phyloP scores from a whole-genome alignment of 2,113 vertebrate genomes.

The Seriola dumerili region DNA sequence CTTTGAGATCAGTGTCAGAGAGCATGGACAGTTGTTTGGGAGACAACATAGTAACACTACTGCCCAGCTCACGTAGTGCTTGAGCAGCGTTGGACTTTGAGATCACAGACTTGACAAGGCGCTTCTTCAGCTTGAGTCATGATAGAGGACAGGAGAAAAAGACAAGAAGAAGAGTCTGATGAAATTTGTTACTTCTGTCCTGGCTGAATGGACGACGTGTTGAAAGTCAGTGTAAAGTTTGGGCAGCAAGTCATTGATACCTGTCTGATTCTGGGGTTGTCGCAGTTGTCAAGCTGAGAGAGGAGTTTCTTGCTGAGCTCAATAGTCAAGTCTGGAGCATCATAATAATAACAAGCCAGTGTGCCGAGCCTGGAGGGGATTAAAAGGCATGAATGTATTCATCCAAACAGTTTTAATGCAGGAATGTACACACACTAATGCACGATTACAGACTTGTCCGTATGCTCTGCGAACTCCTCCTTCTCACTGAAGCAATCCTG shows the following conservation, averaged over 20 bases:
- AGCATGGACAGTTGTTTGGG: constrained; percentile 51
- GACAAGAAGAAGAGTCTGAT: background rate
- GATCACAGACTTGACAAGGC: constrained; percentile 57
- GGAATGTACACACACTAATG: background rate
- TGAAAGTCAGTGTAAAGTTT: background rate
- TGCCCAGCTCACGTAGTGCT: constrained; percentile 54
- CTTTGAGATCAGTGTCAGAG: constrained; percentile 9
- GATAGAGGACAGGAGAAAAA: background rate
- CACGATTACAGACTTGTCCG: constrained; percentile 64
- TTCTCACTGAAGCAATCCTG: constrained; percentile 38
- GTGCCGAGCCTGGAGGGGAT: constrained; percentile 70
- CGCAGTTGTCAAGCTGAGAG: constrained; percentile 61
- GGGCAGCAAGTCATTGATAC: constrained; percentile 50
- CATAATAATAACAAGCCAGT: constrained; percentile 72
- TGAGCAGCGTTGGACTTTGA: background rate
- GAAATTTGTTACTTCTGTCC: background rate
- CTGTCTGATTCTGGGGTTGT: constrained; percentile 43
- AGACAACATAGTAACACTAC: constrained; percentile 42
- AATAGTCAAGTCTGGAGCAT: constrained; percentile 46
- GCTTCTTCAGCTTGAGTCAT: constrained; percentile 68
- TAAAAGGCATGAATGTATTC: background rate
- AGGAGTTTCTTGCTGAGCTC: constrained; percentile 64
- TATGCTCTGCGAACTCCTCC: background rate
- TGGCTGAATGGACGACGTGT: background rate
- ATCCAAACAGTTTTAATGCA: background rate